A percentile compares a stretch with the other conserved stretches of the same genome.
Evolutionary conservation across 2,888 invertebrate species (phyloP).

Genomic region (Oscheius onirici): DNA sequence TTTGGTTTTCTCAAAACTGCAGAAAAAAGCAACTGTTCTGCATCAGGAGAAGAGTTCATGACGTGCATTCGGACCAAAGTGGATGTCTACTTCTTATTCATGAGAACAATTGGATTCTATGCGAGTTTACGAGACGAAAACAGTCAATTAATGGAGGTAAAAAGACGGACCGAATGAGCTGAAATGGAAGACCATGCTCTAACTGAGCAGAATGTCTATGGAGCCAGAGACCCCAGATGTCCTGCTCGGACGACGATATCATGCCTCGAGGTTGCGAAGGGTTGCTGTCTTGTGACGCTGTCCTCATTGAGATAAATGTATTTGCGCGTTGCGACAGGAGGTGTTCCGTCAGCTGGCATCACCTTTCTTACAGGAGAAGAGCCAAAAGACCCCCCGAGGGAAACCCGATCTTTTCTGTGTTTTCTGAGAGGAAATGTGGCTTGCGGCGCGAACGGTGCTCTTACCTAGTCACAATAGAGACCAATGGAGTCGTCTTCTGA

Average conservation of each 20-base stretch:
- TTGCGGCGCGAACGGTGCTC: not conserved
- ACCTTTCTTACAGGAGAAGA: slow-evolving; percentile 15
- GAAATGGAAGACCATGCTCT: not conserved
- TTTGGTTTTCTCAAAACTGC: not conserved
- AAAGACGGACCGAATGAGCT: slow-evolving; percentile 16
- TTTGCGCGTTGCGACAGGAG: slow-evolving; percentile 29
- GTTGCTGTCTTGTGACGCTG: slow-evolving; percentile 18
- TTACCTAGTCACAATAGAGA: not conserved
- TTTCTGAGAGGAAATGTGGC: slow-evolving; percentile 3
- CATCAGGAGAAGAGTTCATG: not conserved
- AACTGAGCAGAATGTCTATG: slow-evolving; percentile 1
- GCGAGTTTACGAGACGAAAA: no score
- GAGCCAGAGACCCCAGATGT: slow-evolving; percentile 7
- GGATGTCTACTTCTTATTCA: no score
- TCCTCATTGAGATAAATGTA: slow-evolving; percentile 33
- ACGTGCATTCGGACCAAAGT: no score
- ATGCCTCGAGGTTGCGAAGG: not conserved
- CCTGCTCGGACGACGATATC: not conserved
- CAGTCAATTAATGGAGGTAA: not conserved
- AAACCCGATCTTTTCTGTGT: slow-evolving; percentile 11
- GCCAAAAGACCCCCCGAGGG: not conserved
- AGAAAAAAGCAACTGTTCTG: not conserved
- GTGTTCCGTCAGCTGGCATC: slow-evolving; percentile 31
- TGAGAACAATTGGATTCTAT: no score
- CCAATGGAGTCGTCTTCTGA: not conserved